These are phyloP conservation scores for Linurgus olivaceus DNA, from an alignment of 2,797 vertebrate genomes.

Conservation along the genomic window DNA sequence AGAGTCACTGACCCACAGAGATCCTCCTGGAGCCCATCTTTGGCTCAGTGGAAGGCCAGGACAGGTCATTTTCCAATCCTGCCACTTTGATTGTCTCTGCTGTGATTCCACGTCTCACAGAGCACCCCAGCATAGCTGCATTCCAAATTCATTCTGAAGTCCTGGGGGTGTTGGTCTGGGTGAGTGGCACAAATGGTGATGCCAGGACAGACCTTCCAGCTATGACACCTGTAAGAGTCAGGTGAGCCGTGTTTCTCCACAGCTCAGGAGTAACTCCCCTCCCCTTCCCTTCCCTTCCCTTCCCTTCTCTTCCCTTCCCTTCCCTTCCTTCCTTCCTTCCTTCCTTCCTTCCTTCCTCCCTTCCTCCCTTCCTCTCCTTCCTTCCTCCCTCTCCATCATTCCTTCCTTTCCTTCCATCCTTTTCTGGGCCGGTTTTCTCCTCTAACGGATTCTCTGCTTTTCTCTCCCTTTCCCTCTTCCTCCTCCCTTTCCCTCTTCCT, in stretches of 20 bases:
- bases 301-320: too few relatives aligned
- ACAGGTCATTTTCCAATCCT: background rate
- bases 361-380: too few relatives aligned
- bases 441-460: background rate
- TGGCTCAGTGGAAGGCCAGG: background rate
- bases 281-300: too few relatives aligned
- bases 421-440: background rate
- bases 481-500: background rate
- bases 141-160: accelerated
- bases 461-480: background rate
- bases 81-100: background rate
- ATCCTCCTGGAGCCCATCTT: slow-evolving; percentile 14
- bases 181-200: accelerated
- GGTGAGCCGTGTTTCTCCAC: accelerated
- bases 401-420: too few relatives aligned
- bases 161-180: background rate
- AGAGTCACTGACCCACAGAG: background rate
- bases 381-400: too few relatives aligned
- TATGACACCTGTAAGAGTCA: background rate
- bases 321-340: too few relatives aligned
- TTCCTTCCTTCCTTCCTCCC: too few relatives aligned
- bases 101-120: background rate
- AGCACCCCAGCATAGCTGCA: background rate
- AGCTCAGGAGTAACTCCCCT: background rate
- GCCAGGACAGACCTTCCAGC: background rate